phyloP scores from a whole-genome alignment of 2,113 vertebrate species.

The Trogon surrucura region DNA sequence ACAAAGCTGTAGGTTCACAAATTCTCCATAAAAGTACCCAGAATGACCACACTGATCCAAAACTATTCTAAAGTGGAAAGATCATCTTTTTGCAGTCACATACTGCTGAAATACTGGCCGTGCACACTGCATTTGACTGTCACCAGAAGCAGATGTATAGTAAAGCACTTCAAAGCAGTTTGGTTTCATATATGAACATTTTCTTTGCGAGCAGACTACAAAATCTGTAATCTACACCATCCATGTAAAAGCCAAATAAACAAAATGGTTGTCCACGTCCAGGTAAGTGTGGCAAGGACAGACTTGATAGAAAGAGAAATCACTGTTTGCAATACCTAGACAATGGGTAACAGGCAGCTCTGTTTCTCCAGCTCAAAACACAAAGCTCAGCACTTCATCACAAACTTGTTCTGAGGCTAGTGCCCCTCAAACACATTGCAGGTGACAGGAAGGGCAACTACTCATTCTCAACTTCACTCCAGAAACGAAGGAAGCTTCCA shows the following conservation, averaged over 20 bases:
- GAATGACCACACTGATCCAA: conserved; percentile 2
- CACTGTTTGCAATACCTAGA: background rate
- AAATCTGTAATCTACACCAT: background rate
- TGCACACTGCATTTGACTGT: background rate
- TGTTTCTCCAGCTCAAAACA: background rate
- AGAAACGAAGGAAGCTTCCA: background rate
- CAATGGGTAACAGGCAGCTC: background rate
- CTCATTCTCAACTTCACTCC: background rate
- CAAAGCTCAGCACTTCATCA: background rate
- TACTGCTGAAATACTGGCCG: background rate
- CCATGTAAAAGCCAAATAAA: background rate
- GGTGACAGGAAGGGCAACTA: background rate
- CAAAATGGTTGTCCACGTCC: background rate
- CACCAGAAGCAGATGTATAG: background rate
- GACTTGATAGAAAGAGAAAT: background rate
- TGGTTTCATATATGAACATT: background rate
- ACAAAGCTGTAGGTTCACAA: conserved; percentile 47
- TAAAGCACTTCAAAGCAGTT: background rate
- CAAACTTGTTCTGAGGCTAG: background rate
- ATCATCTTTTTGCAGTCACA: background rate
- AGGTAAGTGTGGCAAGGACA: background rate
- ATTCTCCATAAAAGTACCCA: conserved; percentile 26
- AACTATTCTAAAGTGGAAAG: background rate
- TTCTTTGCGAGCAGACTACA: background rate
- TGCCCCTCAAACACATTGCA: background rate